A percentile compares a stretch with the other conserved stretches of the same genome.
Conservation (phyloP, 37 sponge, comb jelly and placozoan genomes). For the Haliclona indistincta region DNA sequence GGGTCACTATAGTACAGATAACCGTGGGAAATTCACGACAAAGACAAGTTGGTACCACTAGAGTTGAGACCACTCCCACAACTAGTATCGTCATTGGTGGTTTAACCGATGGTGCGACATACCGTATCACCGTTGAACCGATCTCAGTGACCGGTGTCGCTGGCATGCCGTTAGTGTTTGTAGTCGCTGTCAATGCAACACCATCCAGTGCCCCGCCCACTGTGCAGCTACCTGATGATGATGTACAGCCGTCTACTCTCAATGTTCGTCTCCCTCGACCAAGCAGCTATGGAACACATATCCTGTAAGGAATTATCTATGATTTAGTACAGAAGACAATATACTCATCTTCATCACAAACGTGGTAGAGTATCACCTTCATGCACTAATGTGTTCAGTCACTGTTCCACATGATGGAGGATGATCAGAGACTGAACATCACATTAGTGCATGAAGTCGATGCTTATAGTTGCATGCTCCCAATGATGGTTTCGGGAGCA, state of each 20-base stretch:
- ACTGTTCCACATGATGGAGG: neutral
- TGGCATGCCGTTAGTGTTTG: neutral
- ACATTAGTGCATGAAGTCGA: too few species aligned
- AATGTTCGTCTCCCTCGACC: slow-evolving; percentile 1
- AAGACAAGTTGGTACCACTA: neutral
- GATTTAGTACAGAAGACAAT: too few species aligned
- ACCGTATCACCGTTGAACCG: neutral
- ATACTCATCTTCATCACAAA: too few species aligned
- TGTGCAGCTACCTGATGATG: neutral
- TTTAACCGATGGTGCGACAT: neutral
- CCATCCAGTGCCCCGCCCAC: neutral
- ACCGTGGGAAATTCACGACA: neutral
- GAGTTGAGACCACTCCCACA: neutral
- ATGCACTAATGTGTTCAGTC: neutral
- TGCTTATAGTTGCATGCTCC: too few species aligned
- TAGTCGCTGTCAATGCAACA: neutral
- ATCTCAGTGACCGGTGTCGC: neutral
- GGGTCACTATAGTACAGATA: too few species aligned
- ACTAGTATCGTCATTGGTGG: neutral
- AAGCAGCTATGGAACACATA: neutral
- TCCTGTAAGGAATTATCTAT: neutral
- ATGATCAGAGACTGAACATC: too few species aligned
- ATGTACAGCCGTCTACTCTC: too few species aligned
- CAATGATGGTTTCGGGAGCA: too few species aligned
- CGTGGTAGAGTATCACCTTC: too few species aligned